Percentiles rank a stretch among this genome's conserved stretches.
phyloP scores from a whole-genome alignment of 1,140 invertebrate genomes.

The Drosophila saltans region DNA sequence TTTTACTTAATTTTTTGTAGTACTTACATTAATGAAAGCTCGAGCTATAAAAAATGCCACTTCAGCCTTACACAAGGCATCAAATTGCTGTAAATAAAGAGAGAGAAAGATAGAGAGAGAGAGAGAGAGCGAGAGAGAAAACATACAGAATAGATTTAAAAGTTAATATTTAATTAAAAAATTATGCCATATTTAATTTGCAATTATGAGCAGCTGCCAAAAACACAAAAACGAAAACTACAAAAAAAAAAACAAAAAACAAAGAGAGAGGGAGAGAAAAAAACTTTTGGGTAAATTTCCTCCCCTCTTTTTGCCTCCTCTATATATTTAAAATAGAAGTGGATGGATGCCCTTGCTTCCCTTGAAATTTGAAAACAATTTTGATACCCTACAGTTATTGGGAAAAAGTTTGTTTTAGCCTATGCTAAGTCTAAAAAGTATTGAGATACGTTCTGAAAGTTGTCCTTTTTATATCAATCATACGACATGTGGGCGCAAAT shows the following conservation, averaged over 20 bases:
- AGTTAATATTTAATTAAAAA: slow-evolving; percentile 28
- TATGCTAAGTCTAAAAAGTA: no score
- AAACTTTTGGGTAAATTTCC: slow-evolving; percentile 30
- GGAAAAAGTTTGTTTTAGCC: neutral
- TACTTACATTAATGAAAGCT: slow-evolving; percentile 88
- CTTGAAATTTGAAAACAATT: slow-evolving; percentile 39
- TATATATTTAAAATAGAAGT: neutral
- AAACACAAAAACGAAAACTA: slow-evolving; percentile 33
- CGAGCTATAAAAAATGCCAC: slow-evolving; percentile 88
- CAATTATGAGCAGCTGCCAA: slow-evolving; percentile 23
- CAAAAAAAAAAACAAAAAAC: slow-evolving; percentile 9
- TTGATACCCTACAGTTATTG: neutral
- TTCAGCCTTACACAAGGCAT: slow-evolving; percentile 89
- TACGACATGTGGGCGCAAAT: neutral
- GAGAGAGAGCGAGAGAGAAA: slow-evolving; percentile 18
- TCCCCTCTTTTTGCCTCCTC: slow-evolving; percentile 6
- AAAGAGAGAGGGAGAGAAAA: slow-evolving; percentile 8
- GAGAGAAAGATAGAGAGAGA: neutral
- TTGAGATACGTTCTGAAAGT: no score
- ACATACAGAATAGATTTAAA: slow-evolving; percentile 23
- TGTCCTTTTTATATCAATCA: neutral
- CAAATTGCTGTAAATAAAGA: slow-evolving; percentile 87
- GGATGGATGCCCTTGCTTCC: slow-evolving; percentile 3
- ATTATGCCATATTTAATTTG: slow-evolving; percentile 18
- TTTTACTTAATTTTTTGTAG: neutral